Conservation (phyloP, 1,140 invertebrate genomes). For the Aleiodes sp. region DNA sequence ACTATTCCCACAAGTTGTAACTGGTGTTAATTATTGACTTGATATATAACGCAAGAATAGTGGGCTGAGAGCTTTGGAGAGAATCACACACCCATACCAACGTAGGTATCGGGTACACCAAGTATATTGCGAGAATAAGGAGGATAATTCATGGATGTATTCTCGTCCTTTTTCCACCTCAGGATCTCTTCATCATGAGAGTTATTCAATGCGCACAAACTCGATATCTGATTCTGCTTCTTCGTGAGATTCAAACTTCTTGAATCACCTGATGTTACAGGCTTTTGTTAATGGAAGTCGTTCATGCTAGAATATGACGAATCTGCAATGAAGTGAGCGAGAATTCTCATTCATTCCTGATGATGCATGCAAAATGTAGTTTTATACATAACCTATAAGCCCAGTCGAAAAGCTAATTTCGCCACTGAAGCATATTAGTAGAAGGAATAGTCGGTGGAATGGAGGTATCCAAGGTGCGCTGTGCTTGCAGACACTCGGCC, state of each 20-base stretch:
- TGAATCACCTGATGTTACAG: too few species aligned
- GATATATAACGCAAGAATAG: slow-evolving; percentile 49
- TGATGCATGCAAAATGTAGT: neutral
- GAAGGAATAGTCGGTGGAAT: slow-evolving; percentile 1
- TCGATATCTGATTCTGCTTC: too few species aligned
- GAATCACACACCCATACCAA: neutral
- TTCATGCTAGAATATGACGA: too few species aligned
- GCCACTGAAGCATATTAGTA: slow-evolving; percentile 1
- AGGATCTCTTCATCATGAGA: too few species aligned
- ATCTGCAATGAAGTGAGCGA: neutral
- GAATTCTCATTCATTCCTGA: neutral
- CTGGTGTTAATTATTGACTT: slow-evolving; percentile 67
- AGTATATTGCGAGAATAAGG: neutral
- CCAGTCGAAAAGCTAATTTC: neutral
- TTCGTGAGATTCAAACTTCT: too few species aligned
- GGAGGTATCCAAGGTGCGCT: neutral
- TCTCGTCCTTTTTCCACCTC: too few species aligned
- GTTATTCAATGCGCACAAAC: too few species aligned
- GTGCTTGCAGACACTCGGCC: slow-evolving; percentile 6
- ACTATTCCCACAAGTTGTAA: slow-evolving; percentile 66
- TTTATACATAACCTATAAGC: neutral
- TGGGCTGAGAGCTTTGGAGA: slow-evolving; percentile 16
- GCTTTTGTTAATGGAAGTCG: too few species aligned
- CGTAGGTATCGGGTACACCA: neutral
- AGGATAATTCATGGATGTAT: too few species aligned